Base-by-base conservation (phyloP, 2,113 vertebrate genomes). In the Paraplagusia blochii region DNA sequence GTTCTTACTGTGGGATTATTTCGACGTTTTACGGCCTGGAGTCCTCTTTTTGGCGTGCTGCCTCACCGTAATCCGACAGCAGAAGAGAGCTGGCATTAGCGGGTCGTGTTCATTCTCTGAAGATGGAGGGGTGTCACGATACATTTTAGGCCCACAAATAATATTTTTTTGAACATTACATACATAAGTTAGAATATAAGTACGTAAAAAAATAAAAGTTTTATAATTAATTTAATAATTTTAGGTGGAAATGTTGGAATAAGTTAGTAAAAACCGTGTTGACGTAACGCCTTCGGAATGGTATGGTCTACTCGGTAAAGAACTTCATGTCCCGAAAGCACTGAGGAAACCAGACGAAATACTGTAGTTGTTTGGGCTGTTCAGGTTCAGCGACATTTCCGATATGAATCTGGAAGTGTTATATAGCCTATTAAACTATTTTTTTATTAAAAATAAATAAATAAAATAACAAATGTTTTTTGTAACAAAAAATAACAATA, bases 1-100 rank as follows among this genome's bases (percentile, higher is more conserved):
- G 0, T 29, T 83, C 84, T 85, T 79, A 87, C 87, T 82, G 1
- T 54, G 66, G n/a, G 35, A n/a, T 80, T 73, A 63, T 39, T 66
- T 84, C 69, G 84, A 69, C 33, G 85, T 85, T 86, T 73, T 76
- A 53, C 12, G 12, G 22, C 51, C 47, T 11, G 3, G 18, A 13
- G 15, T 39, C 1, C 0, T 53, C 46, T 4, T 13, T 4, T n/a
- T 44, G 0, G 58, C 81, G 77, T 82, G 60, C 65, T 52, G 69
- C 56, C 62, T 69, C 74, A 43, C 56, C 60, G 80, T 81, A 82
- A 84, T 87, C 81, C 66, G 69, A 77, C 58, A 5, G 66, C 48
- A n/a, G 63, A 87, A 89, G 76, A 89, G 85, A 42, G 38, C 57
- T 9, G 0, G 12, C 42, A 0, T 38, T 17, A 35, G 1, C 55